A percentile compares a stretch with the other conserved stretches of the same genome.
These are phyloP conservation scores for Gallinago nigripennis DNA, from an alignment of 2,797 vertebrate species.

Conservation along the genomic window DNA sequence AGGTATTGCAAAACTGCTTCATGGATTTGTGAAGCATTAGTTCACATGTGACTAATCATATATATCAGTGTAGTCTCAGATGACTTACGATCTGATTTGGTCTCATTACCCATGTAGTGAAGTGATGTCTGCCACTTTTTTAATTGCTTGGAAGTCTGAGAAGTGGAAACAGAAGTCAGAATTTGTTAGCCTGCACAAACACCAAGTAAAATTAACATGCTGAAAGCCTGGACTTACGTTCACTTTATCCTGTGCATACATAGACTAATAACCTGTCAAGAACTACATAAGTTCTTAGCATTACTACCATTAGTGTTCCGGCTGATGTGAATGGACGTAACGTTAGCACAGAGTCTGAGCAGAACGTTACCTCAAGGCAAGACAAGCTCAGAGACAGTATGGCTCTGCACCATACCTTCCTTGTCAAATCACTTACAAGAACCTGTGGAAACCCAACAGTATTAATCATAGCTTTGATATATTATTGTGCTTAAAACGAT, in stretches of 20 bases:
- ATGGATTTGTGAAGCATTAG: neutral
- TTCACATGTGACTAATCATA: neutral
- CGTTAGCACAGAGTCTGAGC: neutral
- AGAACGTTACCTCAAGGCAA: neutral
- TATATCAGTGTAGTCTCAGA: neutral
- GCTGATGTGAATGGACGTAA: neutral
- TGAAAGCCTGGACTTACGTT: neutral
- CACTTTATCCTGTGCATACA: neutral
- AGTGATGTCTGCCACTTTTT: slow-evolving; percentile 1
- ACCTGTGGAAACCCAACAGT: neutral
- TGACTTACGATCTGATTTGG: neutral
- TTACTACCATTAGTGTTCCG: neutral
- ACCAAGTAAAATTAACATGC: neutral
- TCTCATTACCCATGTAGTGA: neutral
- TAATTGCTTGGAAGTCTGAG: slow-evolving; percentile 1
- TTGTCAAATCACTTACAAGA: neutral
- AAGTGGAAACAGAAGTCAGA: slow-evolving; percentile 2
- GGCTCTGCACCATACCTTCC: neutral
- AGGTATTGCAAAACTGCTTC: neutral
- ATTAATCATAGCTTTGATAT: neutral
- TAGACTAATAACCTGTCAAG: neutral
- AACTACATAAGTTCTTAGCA: neutral
- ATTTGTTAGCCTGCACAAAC: neutral
- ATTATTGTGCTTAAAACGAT: neutral
- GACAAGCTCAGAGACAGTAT: neutral